phyloP scores from a whole-genome alignment of 2,888 invertebrate species.

The Malthinus seriepunctatus region DNA sequence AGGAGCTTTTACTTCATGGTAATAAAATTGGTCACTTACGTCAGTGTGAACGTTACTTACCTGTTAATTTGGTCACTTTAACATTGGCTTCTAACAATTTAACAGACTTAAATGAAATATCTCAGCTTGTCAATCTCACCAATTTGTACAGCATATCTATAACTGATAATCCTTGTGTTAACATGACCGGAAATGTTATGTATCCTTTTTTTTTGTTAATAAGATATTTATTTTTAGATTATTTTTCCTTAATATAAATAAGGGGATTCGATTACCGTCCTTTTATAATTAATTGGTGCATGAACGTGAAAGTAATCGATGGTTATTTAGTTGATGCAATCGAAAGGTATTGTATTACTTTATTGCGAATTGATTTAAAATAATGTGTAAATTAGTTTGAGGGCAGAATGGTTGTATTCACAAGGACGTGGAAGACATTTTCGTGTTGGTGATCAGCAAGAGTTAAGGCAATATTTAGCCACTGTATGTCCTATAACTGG shows the following conservation, averaged over 20 bases:
- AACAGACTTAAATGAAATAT: slow-evolving; percentile 83
- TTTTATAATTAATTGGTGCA: slow-evolving; percentile 92
- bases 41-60: slow-evolving; percentile 82
- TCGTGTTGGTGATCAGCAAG: slow-evolving; percentile 81
- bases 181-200: slow-evolving; percentile 76
- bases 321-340: slow-evolving; percentile 88
- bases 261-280: slow-evolving; percentile 92
- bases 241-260: slow-evolving; percentile 36
- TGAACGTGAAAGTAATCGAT: slow-evolving; percentile 84
- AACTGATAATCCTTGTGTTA: slow-evolving; percentile 85
- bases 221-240: slow-evolving; percentile 2
- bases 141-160: slow-evolving; percentile 82
- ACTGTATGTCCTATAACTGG: slow-evolving; percentile 84
- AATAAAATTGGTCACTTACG: slow-evolving; percentile 82
- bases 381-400: slow-evolving; percentile 62
- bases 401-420: slow-evolving; percentile 94
- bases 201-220: slow-evolving; percentile 63
- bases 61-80: slow-evolving; percentile 71
- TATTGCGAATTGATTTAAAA: not conserved
- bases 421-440: slow-evolving; percentile 91
- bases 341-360: slow-evolving; percentile 69
- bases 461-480: slow-evolving; percentile 80
- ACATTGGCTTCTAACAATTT: slow-evolving; percentile 84
- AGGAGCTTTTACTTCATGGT: slow-evolving; percentile 84
- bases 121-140: slow-evolving; percentile 75